Percentiles rank a stretch among this genome's conserved stretches.
Conservation (phyloP, 2,113 vertebrate species). For the Shinisaurus crocodilurus region DNA sequence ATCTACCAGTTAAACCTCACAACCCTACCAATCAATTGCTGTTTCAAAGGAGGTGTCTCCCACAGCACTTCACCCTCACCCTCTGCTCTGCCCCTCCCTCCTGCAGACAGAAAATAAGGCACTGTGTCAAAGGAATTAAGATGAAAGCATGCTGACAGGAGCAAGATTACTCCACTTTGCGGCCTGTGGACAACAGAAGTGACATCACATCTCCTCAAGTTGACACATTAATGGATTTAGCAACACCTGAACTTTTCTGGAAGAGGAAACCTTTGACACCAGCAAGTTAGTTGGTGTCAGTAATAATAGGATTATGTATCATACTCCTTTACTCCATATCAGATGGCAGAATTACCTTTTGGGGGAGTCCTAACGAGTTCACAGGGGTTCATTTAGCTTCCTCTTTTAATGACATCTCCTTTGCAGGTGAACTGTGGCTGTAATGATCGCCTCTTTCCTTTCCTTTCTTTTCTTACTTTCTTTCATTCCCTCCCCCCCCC, state of each 20-base stretch:
- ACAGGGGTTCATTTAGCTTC: slow-evolving; percentile 92
- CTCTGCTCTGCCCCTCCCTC: slow-evolving; percentile 68
- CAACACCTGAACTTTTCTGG: slow-evolving; percentile 94
- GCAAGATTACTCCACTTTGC: slow-evolving; percentile 84
- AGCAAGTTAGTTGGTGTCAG: slow-evolving; percentile 85
- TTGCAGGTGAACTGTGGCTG: slow-evolving; percentile 84
- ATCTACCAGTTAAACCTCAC: not conserved
- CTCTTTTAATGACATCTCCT: slow-evolving; percentile 85
- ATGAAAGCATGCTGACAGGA: slow-evolving; percentile 90
- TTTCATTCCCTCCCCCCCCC: too few relatives aligned
- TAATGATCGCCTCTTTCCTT: slow-evolving; percentile 77
- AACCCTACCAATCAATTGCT: slow-evolving; percentile 71
- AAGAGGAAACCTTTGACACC: slow-evolving; percentile 85
- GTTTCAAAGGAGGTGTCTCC: slow-evolving; percentile 81
- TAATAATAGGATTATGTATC: slow-evolving; percentile 89
- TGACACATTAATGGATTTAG: slow-evolving; percentile 95
- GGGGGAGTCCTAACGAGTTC: slow-evolving; percentile 86
- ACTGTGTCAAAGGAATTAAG: slow-evolving; percentile 88
- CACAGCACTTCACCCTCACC: slow-evolving; percentile 72
- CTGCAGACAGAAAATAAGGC: slow-evolving; percentile 82
- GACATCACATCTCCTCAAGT: slow-evolving; percentile 85
- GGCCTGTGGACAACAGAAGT: slow-evolving; percentile 86
- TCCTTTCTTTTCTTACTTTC: slow-evolving; percentile 1
- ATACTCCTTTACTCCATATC: slow-evolving; percentile 76
- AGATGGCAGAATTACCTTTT: slow-evolving; percentile 87